phyloP scores from a whole-genome alignment of 2,113 vertebrate genomes.

The Phylloscopus trochiloides region DNA sequence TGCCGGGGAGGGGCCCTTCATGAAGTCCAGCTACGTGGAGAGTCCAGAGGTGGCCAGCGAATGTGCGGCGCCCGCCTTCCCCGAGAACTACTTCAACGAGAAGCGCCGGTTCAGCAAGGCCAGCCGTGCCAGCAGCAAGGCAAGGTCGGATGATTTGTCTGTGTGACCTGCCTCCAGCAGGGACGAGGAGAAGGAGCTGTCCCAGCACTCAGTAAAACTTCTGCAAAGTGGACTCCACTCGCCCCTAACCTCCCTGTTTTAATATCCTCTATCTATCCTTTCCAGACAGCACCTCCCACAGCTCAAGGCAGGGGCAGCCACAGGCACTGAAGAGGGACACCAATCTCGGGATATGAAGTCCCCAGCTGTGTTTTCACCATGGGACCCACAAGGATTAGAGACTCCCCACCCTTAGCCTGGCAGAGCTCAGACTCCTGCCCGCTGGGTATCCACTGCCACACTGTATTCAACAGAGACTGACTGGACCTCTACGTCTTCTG shows the following conservation, averaged over 20 bases:
- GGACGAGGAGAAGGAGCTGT: not conserved
- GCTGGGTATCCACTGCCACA: not conserved
- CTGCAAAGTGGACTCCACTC: not conserved
- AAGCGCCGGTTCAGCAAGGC: slow-evolving; percentile 88
- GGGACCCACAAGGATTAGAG: not conserved
- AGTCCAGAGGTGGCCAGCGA: slow-evolving; percentile 66
- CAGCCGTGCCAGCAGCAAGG: slow-evolving; percentile 85
- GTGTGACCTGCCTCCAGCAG: slow-evolving; percentile 72
- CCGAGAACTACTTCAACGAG: slow-evolving; percentile 75
- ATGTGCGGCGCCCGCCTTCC: slow-evolving; percentile 50
- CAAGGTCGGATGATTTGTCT: slow-evolving; percentile 86
- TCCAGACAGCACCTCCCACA: not conserved
- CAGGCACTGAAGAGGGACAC: not conserved
- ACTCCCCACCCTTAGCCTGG: not conserved
- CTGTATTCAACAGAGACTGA: not conserved
- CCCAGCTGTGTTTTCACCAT: not conserved
- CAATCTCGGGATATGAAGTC: accelerated
- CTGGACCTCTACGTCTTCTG: not conserved
- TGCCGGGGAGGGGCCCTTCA: slow-evolving; percentile 74
- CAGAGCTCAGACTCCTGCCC: not conserved
- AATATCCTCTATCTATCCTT: not conserved
- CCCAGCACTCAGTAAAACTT: not conserved
- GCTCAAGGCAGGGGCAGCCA: not conserved
- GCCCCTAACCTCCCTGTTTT: not conserved
- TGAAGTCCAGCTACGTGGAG: slow-evolving; percentile 79